Conservation (phyloP, 2,113 vertebrate species). For the Cephalopholis sonnerati region DNA sequence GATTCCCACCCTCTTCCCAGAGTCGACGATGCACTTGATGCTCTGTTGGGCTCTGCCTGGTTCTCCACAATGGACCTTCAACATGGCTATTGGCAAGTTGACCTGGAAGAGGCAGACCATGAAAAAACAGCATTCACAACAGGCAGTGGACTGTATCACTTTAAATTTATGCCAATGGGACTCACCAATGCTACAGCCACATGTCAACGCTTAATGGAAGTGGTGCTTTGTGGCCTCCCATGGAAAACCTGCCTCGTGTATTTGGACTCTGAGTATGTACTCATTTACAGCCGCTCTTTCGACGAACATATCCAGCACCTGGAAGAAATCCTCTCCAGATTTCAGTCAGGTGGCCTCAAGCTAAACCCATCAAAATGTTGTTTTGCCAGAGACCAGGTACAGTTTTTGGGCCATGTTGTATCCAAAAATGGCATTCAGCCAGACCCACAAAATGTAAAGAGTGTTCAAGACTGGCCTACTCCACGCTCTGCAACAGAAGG, state of each 20-base stretch:
- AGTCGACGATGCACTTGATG: slow-evolving; percentile 4
- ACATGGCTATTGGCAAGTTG: slow-evolving; percentile 20
- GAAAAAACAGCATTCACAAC: slow-evolving; percentile 35
- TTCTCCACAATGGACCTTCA: slow-evolving; percentile 26
- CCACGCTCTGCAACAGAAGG: slow-evolving; percentile 13
- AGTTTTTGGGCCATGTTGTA: slow-evolving; percentile 23
- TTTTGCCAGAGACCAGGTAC: no score
- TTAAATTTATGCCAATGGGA: slow-evolving; percentile 29
- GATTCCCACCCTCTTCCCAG: slow-evolving; percentile 9
- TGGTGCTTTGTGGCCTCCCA: slow-evolving; percentile 37
- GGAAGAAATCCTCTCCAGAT: slow-evolving; percentile 20
- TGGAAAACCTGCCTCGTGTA: slow-evolving; percentile 41
- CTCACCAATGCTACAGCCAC: slow-evolving; percentile 18
- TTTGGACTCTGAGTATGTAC: slow-evolving; percentile 42
- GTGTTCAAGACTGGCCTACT: slow-evolving; percentile 14
- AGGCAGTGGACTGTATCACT: slow-evolving; percentile 23
- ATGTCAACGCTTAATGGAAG: slow-evolving; percentile 33
- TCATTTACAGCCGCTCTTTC: slow-evolving; percentile 6
- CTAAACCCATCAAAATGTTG: no score
- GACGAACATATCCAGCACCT: slow-evolving; percentile 13
- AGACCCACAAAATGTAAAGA: slow-evolving; percentile 25
- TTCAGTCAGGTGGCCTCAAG: slow-evolving; percentile 10
- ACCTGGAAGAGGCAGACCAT: not conserved
- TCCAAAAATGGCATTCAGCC: slow-evolving; percentile 29
- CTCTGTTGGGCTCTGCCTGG: slow-evolving; percentile 5